Evolutionary conservation across 2,888 invertebrate species (phyloP), one percentile per base, ranked within the genome.

Genomic region (Cabera pusaria): DNA sequence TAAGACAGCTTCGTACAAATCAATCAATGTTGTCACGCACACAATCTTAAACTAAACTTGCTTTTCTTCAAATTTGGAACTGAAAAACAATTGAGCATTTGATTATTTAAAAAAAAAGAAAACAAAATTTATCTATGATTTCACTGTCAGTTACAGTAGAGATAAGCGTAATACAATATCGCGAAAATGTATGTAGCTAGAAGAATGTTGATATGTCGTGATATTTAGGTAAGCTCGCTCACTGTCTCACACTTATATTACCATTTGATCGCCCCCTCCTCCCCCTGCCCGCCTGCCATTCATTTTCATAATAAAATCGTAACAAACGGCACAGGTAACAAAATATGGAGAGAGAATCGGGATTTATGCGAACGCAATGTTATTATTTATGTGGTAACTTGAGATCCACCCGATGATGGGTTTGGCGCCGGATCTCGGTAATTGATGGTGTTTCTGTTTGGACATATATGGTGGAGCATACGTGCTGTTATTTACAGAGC

Each of bases 241-340:
- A 14, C 41, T 41, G 41, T 25, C 41, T 41, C 27, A 34, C 34
- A 40, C 40, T 40, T 40, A 40, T 34, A 40, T 34, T 2, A 14
- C 19, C 10, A 80, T 87, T 86, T 82, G 81, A 84, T 81, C 81
- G 76, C 53, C 57, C 66, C 59, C 56, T 59, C 56, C 58, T 45
- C 56, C 60, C 49, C 56, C 50, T 59, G 31, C 49, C 63, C 72
- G 67, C 63, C 76, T 80, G 81, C 85, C 87, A 85, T 87, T 87
- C 87, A 88, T 88, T 87, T 86, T 88, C 87, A 87, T 88, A 87
- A 87, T 87, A 87, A 87, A 87, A 87, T 87, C 83, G 87, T 80
- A 86, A 86, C 86, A 85, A 86, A 86, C 83, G 82, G 78, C 67
- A 61, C 83, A 88, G 87, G 87, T 87, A 88, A 82, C 84, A 74